These are phyloP conservation scores for Cyphomyrus discorhynchus DNA, from an alignment of 2,113 vertebrate genomes.

Conservation along the genomic window DNA sequence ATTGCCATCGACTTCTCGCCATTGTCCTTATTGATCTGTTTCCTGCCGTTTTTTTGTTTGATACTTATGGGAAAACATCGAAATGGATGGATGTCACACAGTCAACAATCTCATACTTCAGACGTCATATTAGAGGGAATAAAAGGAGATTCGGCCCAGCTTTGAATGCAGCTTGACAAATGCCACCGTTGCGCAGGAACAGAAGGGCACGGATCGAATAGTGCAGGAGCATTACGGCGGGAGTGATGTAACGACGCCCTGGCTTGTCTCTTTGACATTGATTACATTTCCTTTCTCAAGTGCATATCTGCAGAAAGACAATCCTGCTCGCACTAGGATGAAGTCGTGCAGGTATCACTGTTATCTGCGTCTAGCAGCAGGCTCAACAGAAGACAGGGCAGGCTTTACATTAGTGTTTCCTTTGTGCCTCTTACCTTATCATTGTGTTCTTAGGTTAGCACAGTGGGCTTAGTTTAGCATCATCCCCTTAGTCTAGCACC, in stretches of 20 bases:
- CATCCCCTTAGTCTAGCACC: not conserved
- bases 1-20: slow-evolving; percentile 1
- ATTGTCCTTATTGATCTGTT: slow-evolving; percentile 21
- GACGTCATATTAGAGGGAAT: slow-evolving; percentile 38
- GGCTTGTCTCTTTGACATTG: slow-evolving; percentile 25
- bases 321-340: not conserved
- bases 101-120: slow-evolving; percentile 39
- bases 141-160: slow-evolving; percentile 36
- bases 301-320: not conserved
- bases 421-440: not conserved
- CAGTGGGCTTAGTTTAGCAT: not conserved
- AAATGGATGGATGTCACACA: slow-evolving; percentile 29
- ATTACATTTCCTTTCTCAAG: not conserved
- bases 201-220: slow-evolving; percentile 43
- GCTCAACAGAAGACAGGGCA: not conserved
- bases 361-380: not conserved
- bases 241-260: slow-evolving; percentile 19
- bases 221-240: slow-evolving; percentile 24
- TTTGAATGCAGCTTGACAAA: slow-evolving; percentile 49
- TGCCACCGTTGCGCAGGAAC: slow-evolving; percentile 38
- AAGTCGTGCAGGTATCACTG: not conserved
- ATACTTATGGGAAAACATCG: slow-evolving; percentile 33
- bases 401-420: not conserved
- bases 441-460: not conserved
- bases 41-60: slow-evolving; percentile 24